A percentile compares a stretch with the other conserved stretches of the same genome.
Evolutionary conservation across 2,113 vertebrate genomes (phyloP).

Genomic region (Anoplopoma fimbria): DNA sequence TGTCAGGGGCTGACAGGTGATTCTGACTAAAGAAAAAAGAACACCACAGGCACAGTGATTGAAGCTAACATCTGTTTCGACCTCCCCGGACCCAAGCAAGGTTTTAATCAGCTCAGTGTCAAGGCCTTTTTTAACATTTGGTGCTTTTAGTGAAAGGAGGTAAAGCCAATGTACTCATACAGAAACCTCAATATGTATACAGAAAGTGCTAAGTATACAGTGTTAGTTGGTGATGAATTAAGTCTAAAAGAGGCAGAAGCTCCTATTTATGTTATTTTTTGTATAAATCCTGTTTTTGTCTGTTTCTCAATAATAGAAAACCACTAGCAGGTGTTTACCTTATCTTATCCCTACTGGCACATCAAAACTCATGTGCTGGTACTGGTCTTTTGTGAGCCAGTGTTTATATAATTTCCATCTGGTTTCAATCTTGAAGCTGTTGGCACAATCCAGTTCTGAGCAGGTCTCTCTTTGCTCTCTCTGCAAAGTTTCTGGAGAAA

Average conservation of each 20-base stretch:
- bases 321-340: conserved; percentile 10
- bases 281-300: conserved; percentile 36
- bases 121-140: conserved; percentile 26
- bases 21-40: conserved; percentile 29
- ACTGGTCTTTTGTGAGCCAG: conserved; percentile 23
- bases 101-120: conserved; percentile 54
- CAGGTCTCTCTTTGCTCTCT: conserved; percentile 22
- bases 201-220: conserved; percentile 24
- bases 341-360: conserved; percentile 40
- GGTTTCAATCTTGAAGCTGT: conserved; percentile 61
- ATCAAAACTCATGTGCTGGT: conserved; percentile 51
- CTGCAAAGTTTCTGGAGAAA: conserved; percentile 18
- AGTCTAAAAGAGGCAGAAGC: conserved; percentile 22
- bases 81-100: conserved; percentile 24
- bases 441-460: conserved; percentile 22
- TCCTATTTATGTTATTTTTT: conserved; percentile 41
- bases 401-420: conserved; percentile 66
- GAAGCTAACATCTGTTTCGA: conserved; percentile 75
- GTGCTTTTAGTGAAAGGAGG: not conserved
- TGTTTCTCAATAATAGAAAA: conserved; percentile 1
- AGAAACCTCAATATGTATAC: conserved; percentile 9
- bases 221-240: conserved; percentile 10
- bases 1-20: conserved; percentile 81
- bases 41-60: conserved; percentile 53
- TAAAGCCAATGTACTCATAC: conserved; percentile 5